Evolutionary conservation across 2,113 vertebrate species (phyloP).

Genomic region (Dipodomys stephensi): DNA sequence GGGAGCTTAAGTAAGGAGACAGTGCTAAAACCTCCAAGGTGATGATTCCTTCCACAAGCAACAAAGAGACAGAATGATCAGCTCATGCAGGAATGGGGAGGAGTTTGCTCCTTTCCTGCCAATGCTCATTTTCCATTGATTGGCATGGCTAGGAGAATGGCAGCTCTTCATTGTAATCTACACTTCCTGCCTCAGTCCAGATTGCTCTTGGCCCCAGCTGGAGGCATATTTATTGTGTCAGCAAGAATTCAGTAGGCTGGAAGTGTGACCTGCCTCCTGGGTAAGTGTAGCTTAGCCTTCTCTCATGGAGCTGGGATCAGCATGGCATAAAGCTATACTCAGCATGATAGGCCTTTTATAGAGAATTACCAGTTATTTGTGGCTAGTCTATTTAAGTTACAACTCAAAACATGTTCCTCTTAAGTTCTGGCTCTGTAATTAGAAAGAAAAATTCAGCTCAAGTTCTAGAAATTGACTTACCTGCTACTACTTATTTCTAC

Average conservation of each 20-base stretch:
- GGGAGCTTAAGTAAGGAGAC: background rate
- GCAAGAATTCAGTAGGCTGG: background rate
- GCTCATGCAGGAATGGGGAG: background rate
- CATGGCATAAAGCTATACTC: slow-evolving; percentile 1
- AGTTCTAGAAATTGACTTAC: slow-evolving; percentile 44
- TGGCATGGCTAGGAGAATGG: background rate
- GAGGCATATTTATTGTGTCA: background rate
- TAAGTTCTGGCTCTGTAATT: slow-evolving; percentile 47
- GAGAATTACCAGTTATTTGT: slow-evolving; percentile 50
- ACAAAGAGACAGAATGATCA: background rate
- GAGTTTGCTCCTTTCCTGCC: background rate
- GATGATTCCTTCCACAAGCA: background rate
- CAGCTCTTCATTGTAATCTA: background rate
- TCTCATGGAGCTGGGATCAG: background rate
- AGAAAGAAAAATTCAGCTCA: slow-evolving; percentile 29
- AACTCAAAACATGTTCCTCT: slow-evolving; percentile 20
- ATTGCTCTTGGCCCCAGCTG: background rate
- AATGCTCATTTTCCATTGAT: background rate
- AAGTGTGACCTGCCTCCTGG: background rate
- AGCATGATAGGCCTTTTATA: slow-evolving; percentile 14
- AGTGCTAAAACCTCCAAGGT: too few species aligned
- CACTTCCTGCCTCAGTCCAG: background rate
- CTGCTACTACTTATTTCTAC: background rate
- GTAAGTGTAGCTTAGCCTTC: background rate
- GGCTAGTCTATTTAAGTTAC: slow-evolving; percentile 30